phyloP scores from a whole-genome alignment of 2,888 invertebrate species.

The Pomacea canaliculata region DNA sequence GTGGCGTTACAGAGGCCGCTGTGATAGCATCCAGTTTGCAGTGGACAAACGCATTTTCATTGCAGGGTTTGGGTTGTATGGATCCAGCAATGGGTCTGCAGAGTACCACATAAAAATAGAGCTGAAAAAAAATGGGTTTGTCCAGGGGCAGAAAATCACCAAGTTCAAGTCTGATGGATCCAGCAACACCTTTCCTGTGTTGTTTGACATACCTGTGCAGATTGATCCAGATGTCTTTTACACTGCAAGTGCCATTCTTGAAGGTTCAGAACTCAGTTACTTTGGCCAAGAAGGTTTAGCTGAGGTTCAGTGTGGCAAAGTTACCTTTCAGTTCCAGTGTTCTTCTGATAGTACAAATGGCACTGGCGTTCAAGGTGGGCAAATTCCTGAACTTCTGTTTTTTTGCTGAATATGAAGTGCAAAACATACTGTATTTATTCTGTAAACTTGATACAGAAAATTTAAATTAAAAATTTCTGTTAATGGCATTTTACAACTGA shows the following conservation, averaged over 20 bases:
- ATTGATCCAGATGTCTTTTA: conserved; percentile 94
- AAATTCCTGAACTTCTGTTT: conserved; percentile 96
- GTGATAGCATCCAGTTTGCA: conserved; percentile 96
- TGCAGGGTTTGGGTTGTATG: conserved; percentile 94
- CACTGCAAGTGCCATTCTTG: conserved; percentile 94
- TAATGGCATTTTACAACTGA: no score
- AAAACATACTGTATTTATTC: no score
- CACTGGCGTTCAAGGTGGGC: conserved; percentile 96
- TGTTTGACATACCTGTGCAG: conserved; percentile 83
- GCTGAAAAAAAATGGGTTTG: conserved; percentile 86
- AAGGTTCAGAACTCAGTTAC: conserved; percentile 93
- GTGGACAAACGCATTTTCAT: conserved; percentile 96
- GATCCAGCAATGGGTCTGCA: conserved; percentile 94
- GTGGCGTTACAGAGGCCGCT: conserved; percentile 95
- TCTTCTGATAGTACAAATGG: conserved; percentile 97
- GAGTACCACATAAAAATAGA: conserved; percentile 96
- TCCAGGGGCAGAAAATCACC: conserved; percentile 90
- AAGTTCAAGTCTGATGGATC: conserved; percentile 97
- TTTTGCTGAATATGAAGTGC: conserved; percentile 72
- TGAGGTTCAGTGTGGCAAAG: conserved; percentile 88
- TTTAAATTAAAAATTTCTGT: no score
- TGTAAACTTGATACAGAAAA: no score
- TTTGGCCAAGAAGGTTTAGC: conserved; percentile 97
- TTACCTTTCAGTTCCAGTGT: conserved; percentile 97
- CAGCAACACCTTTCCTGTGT: conserved; percentile 94